Evolutionary conservation across 2,797 vertebrate species (phyloP), one percentile per base, ranked within the genome.

Genomic region (Eulemur coronatus): DNA sequence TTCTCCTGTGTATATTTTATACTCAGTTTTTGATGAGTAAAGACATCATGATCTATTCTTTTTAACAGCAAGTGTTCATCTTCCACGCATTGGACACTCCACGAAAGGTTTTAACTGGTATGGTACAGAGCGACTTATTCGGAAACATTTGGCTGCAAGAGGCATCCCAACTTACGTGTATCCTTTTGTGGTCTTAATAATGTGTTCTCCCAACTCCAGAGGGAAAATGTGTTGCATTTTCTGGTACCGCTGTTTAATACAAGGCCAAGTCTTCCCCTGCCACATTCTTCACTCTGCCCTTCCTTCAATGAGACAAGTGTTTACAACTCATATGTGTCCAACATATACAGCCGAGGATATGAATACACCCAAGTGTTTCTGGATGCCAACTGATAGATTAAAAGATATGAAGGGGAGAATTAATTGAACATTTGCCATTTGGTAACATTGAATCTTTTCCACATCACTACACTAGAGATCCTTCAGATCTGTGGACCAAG

Each of bases 101-200:
- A 99, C 99, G 2, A 99, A 98, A 98, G 99, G 98, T 76, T 99
- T 99, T 98, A 99, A 99, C 98, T 99, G 99, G 99, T 99, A 99
- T 0, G 99, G 99, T 85, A 99, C 99, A 0, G 99, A 99, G 98
- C 98, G 99, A 73, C 99, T 99, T 89, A 99, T 99, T 98, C 98
- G 98, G 96, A 99, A 99, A 91, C 98, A 99, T 85, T 98, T 99
- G 97, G 98, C 99, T 26, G 92, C 99, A 72, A 98, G 98, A 97
- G 99, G 99, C 24, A 95, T 99, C 96, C 98, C 99, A 48, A 99
- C 99, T 0, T 99, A 98, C 95, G 98, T 99, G 99, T 99, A 99
- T 99, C 99, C 98, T 99, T 98, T 82, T 52, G 63, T 76, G 67
- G 26, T 87, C 69, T 59, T 63, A 18, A 10, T 63, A 18, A 33